These are phyloP conservation scores for Diachasma alloeum DNA, from an alignment of 1,140 invertebrate genomes.

Conservation along the genomic window DNA sequence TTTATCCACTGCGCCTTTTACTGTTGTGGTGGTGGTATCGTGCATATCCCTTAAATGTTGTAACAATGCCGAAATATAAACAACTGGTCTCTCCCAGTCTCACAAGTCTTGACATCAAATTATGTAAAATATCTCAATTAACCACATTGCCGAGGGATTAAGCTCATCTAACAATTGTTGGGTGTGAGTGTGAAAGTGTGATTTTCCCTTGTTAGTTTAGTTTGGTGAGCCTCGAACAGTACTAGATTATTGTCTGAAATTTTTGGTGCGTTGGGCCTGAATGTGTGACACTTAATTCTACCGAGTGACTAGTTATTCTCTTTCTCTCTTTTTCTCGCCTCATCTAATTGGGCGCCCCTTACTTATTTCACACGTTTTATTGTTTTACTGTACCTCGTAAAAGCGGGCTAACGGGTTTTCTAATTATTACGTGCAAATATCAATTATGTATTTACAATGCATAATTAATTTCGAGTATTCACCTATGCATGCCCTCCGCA, in stretches of 20 bases:
- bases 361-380: constrained; percentile 9
- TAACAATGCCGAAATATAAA: constrained; percentile 46
- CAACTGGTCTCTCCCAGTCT: constrained; percentile 33
- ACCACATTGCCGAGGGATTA: not conserved
- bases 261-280: constrained; percentile 51
- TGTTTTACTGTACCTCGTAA: not conserved
- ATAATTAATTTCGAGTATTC: not conserved
- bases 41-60: constrained; percentile 58
- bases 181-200: constrained; percentile 8
- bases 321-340: not conserved
- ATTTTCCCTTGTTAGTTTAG: constrained; percentile 31
- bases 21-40: constrained; percentile 65
- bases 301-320: constrained; percentile 45
- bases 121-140: constrained; percentile 3
- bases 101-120: constrained; percentile 12
- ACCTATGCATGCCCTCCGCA: not conserved
- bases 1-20: constrained; percentile 42
- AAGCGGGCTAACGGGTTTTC: not conserved
- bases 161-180: constrained; percentile 18
- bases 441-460: not conserved
- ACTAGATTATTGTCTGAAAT: constrained; percentile 38
- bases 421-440: not conserved
- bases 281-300: constrained; percentile 49
- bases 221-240: constrained; percentile 52
- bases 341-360: not conserved